A percentile compares a stretch with the other conserved stretches of the same genome.
Conservation (phyloP, 2,888 invertebrate genomes). For the Epistrophe eligans region DNA sequence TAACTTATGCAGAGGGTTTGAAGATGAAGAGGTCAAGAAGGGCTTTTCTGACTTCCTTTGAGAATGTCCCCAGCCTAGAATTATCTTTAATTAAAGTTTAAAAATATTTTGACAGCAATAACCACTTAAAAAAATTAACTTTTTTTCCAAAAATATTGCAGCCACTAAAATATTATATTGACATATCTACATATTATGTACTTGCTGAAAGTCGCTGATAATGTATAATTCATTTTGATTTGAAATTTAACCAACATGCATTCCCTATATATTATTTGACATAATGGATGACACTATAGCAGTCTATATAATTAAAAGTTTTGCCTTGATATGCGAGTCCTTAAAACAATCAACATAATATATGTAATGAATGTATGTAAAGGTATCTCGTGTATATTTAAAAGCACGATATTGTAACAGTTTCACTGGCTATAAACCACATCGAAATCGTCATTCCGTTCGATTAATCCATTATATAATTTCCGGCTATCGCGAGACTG, state of each 20-base stretch:
- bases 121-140: no score
- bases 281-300: constrained; percentile 35
- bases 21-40: no score
- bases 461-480: constrained; percentile 72
- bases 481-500: constrained; percentile 58
- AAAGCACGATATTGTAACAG: constrained; percentile 57
- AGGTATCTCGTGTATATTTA: constrained; percentile 52
- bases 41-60: no score
- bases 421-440: constrained; percentile 66
- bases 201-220: no score
- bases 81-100: no score
- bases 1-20: no score
- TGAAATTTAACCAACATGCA: constrained; percentile 25
- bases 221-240: constrained; percentile 14
- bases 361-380: background rate
- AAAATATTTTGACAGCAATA: no score
- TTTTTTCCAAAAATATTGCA: no score
- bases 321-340: constrained; percentile 36
- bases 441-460: constrained; percentile 71
- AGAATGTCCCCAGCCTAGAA: no score
- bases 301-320: constrained; percentile 60
- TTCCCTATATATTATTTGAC: constrained; percentile 7
- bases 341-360: constrained; percentile 55
- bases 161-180: no score
- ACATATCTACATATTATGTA: no score